Evolutionary conservation across 2,797 vertebrate genomes (phyloP).

Genomic region (Ibycter americanus): DNA sequence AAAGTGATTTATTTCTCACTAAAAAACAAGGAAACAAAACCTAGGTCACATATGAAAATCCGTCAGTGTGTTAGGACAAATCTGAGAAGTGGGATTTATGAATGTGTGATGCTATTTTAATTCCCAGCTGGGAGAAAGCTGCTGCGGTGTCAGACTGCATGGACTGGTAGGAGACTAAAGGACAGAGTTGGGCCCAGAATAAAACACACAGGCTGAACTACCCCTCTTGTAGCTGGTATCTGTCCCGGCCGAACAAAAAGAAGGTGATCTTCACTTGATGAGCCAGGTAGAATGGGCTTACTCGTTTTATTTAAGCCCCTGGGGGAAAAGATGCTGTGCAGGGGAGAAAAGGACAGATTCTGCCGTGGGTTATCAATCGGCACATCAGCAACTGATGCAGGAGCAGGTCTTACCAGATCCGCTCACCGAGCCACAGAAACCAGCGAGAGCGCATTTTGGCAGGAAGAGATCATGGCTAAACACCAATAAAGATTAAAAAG

Average conservation of each 20-base stretch:
- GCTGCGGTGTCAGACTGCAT: background rate
- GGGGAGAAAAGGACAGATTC: background rate
- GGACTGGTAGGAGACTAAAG: background rate
- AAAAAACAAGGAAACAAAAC: background rate
- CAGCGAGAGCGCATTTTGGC: background rate
- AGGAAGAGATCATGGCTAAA: background rate
- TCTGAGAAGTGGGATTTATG: background rate
- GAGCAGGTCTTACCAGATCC: conserved; percentile 2
- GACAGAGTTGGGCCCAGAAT: background rate
- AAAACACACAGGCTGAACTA: background rate
- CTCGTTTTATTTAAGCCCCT: background rate
- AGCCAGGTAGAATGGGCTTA: background rate
- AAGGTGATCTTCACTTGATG: background rate
- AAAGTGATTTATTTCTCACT: background rate
- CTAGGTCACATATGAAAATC: background rate
- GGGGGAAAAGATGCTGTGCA: background rate
- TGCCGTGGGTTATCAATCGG: conserved; percentile 41
- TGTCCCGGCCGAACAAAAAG: background rate
- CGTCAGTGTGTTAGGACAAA: background rate
- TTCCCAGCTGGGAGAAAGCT: conserved; percentile 5
- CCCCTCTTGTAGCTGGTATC: background rate
- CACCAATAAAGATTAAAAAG: background rate
- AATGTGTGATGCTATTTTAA: background rate
- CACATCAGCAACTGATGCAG: conserved; percentile 32
- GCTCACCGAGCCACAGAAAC: background rate